Evolutionary conservation across 2,113 vertebrate genomes (phyloP).

Genomic region (Phylloscopus whistleri): DNA sequence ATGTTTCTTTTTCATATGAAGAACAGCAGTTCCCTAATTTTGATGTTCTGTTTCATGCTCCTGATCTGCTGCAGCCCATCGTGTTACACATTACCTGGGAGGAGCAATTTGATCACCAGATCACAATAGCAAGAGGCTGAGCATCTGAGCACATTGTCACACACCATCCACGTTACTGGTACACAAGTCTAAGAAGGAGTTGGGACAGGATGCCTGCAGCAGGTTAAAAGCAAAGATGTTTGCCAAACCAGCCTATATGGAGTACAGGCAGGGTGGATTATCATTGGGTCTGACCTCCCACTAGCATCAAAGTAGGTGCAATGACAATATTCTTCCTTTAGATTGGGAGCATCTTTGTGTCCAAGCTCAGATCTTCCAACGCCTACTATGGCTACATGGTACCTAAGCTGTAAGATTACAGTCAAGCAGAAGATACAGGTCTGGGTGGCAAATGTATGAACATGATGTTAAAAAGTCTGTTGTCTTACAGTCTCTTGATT

Average conservation of each 20-base stretch:
- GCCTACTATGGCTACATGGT: fast-evolving
- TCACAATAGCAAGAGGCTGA: not conserved
- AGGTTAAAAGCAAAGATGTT: not conserved
- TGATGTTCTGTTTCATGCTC: not conserved
- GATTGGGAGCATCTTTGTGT: not conserved
- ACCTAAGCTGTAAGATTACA: not conserved
- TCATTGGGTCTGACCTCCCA: not conserved
- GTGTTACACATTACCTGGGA: not conserved
- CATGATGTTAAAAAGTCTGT: not conserved
- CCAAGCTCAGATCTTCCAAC: not conserved
- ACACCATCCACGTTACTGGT: fast-evolving
- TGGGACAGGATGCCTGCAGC: not conserved
- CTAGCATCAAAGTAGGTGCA: not conserved
- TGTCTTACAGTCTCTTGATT: not conserved
- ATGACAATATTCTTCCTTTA: not conserved
- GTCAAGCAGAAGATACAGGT: not conserved
- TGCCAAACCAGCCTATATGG: not conserved
- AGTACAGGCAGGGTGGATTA: not conserved
- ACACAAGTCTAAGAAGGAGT: not conserved
- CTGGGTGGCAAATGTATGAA: not conserved
- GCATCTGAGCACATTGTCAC: not conserved
- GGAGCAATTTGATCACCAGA: not conserved
- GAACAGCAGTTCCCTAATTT: not conserved
- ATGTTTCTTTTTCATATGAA: not conserved
- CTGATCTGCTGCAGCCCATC: not conserved